A percentile compares a stretch with the other conserved stretches of the same genome.
phyloP scores from a whole-genome alignment of 2,113 vertebrate genomes.

The Leuciscus idus region DNA sequence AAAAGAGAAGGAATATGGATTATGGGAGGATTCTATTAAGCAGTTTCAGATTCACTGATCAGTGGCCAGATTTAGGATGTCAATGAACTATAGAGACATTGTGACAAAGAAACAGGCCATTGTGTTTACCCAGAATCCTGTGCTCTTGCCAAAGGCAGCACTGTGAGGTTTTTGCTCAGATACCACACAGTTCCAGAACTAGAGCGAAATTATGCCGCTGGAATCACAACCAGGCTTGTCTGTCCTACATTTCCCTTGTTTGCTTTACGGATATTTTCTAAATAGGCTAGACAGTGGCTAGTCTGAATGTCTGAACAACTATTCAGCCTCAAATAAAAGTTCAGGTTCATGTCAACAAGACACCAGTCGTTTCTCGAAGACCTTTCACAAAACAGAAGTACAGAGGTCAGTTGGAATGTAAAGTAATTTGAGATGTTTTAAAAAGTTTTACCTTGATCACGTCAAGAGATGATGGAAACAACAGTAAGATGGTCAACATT shows the following conservation, averaged over 20 bases:
- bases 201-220: background rate
- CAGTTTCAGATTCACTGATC: background rate
- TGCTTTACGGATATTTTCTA: background rate
- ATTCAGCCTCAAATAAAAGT: background rate
- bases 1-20: background rate
- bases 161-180: conserved; percentile 29
- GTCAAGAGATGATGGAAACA: background rate
- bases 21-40: background rate
- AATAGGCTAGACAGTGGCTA: background rate
- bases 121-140: conserved; percentile 45
- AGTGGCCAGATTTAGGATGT: background rate
- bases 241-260: conserved; percentile 17
- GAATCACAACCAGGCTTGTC: background rate
- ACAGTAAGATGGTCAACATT: background rate
- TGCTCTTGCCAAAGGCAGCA: conserved; percentile 30
- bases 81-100: background rate
- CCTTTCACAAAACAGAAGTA: background rate
- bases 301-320: background rate
- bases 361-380: background rate
- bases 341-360: background rate
- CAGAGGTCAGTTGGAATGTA: background rate
- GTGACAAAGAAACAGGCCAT: background rate
- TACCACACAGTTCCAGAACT: background rate
- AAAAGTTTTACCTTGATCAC: background rate
- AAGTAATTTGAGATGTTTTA: background rate